Percentiles rank a stretch among this genome's conserved stretches.
phyloP scores from a whole-genome alignment of 2,113 vertebrate species.

The Progne subis region DNA sequence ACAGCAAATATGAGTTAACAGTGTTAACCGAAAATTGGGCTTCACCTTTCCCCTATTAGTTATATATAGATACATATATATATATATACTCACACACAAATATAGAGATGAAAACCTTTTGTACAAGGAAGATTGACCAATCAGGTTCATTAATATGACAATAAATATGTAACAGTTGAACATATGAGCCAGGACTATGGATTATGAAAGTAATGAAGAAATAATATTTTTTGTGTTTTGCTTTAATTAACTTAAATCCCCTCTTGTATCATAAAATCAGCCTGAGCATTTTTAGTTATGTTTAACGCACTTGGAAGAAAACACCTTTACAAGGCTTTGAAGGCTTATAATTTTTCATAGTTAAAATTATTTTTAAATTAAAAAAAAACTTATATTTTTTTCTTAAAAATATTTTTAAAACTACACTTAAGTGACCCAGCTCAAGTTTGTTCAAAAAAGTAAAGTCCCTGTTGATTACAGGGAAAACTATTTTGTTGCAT shows the following conservation, averaged over 20 bases:
- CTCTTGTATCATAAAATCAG: neutral
- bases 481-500: neutral
- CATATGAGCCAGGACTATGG: neutral
- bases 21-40: neutral
- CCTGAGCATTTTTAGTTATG: neutral
- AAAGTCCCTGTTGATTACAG: neutral
- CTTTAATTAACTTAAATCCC: neutral
- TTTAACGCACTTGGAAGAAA: neutral
- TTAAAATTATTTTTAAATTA: neutral
- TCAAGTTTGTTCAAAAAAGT: neutral
- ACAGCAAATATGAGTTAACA: neutral
- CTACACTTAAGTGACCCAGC: no score
- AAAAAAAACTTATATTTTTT: neutral
- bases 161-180: neutral
- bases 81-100: neutral
- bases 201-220: neutral
- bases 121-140: neutral
- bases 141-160: neutral
- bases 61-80: no score
- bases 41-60: neutral
- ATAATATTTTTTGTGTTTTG: neutral
- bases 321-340: neutral
- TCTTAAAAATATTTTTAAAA: neutral
- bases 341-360: neutral
- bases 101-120: neutral